Conservation (phyloP, 23 tunicate species). For the Trididemnum miniatum region DNA sequence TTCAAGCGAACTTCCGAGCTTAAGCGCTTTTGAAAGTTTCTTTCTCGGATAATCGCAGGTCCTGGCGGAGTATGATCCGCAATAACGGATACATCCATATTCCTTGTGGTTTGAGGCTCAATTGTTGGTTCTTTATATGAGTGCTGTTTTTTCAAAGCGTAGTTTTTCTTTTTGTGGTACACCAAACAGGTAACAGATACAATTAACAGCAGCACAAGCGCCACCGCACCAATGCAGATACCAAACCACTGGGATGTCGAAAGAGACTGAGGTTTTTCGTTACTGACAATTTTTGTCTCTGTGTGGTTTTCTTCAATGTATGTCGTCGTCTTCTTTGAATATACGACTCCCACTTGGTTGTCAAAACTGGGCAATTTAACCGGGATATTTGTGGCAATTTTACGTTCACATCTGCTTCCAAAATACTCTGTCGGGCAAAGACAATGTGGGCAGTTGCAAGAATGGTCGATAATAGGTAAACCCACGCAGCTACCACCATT, state of each 20-base stretch:
- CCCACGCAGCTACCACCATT: slow-evolving; percentile 66
- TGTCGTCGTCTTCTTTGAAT: not conserved
- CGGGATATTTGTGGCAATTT: not conserved
- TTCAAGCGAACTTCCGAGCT: not conserved
- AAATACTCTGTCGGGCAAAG: slow-evolving; percentile 30
- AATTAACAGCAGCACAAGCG: slow-evolving; percentile 38
- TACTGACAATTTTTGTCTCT: slow-evolving; percentile 2
- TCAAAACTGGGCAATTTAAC: not conserved
- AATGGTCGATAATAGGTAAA: not conserved
- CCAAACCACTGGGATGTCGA: slow-evolving; percentile 58
- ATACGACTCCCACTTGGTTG: slow-evolving; percentile 3
- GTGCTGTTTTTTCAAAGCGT: not conserved
- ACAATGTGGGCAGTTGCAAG: slow-evolving; percentile 69
- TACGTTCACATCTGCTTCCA: slow-evolving; percentile 46
- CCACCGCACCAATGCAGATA: slow-evolving; percentile 53
- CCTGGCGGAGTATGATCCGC: not conserved
- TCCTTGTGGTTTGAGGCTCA: not conserved
- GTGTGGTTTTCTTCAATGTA: not conserved
- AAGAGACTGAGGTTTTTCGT: not conserved
- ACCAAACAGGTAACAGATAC: slow-evolving; percentile 34
- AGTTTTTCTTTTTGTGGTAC: slow-evolving; percentile 35
- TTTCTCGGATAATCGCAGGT: not conserved
- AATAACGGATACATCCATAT: not conserved
- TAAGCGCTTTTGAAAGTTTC: not conserved
- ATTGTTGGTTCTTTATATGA: not conserved